phyloP scores from a whole-genome alignment of 2,888 invertebrate species.

The Pinctada fucata region DNA sequence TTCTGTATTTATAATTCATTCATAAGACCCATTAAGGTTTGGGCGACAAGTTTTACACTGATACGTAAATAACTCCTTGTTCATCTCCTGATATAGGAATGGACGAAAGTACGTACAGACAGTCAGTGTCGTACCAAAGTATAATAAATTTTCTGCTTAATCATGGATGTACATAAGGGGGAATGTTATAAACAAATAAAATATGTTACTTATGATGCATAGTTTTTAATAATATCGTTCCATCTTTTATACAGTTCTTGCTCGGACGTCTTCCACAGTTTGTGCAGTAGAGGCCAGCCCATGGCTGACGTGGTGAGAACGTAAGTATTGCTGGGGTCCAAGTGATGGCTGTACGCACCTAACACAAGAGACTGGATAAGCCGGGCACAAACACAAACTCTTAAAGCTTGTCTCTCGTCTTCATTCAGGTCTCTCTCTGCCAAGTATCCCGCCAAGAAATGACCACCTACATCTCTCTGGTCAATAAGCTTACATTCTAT shows the following conservation, averaged over 20 bases:
- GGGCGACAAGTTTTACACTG: too few relatives aligned
- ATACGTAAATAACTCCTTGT: too few relatives aligned
- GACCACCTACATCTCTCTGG: conserved; percentile 71
- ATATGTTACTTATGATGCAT: too few relatives aligned
- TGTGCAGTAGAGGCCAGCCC: conserved; percentile 68
- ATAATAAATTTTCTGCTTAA: too few relatives aligned
- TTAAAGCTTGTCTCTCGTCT: conserved; percentile 83
- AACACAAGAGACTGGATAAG: conserved; percentile 89
- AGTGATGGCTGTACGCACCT: conserved; percentile 86
- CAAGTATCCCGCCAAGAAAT: conserved; percentile 87
- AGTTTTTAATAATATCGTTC: conserved; percentile 33
- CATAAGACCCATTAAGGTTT: too few relatives aligned
- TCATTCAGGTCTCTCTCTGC: conserved; percentile 81
- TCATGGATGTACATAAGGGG: too few relatives aligned
- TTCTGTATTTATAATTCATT: too few relatives aligned
- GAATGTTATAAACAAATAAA: too few relatives aligned
- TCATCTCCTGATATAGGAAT: too few relatives aligned
- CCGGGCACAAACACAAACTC: conserved; percentile 86
- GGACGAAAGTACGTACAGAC: too few relatives aligned
- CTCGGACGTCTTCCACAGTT: conserved; percentile 56
- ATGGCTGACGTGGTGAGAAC: conserved; percentile 81
- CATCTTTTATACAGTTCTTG: conserved; percentile 39
- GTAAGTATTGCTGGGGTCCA: conserved; percentile 89
- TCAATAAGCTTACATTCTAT: conserved; percentile 82
- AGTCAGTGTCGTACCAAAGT: too few relatives aligned